These are phyloP conservation scores for Drosophila macrothrix DNA, from an alignment of 2,888 invertebrate species.

Conservation along the genomic window DNA sequence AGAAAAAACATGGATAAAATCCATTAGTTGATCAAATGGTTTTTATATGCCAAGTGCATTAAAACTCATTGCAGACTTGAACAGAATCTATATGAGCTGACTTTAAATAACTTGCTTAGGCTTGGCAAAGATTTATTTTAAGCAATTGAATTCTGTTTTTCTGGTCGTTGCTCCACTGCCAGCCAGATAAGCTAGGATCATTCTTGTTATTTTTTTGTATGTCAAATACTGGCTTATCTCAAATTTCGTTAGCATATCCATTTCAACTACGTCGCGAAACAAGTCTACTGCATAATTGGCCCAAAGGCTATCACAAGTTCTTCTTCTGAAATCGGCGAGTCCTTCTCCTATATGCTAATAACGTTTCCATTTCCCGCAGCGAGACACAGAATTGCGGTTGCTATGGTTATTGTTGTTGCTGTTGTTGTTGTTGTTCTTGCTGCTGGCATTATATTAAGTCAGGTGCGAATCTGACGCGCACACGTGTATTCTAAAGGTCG, in stretches of 20 bases:
- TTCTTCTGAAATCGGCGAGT: slow-evolving; percentile 42
- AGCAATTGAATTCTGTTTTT: not conserved
- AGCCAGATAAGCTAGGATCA: not conserved
- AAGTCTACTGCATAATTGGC: slow-evolving; percentile 54
- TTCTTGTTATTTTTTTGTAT: not conserved
- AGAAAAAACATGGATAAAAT: not conserved
- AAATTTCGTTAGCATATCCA: slow-evolving; percentile 20
- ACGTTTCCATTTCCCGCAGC: slow-evolving; percentile 43
- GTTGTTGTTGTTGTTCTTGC: slow-evolving; percentile 1
- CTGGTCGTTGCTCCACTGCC: not conserved
- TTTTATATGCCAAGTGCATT: not conserved
- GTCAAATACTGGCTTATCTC: slow-evolving; percentile 5
- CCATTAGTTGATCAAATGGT: slow-evolving; percentile 1
- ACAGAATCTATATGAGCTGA: not conserved
- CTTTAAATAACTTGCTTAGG: not conserved
- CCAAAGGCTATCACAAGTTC: slow-evolving; percentile 42
- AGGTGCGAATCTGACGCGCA: slow-evolving; percentile 46
- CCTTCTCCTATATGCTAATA: slow-evolving; percentile 62
- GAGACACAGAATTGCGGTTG: slow-evolving; percentile 17
- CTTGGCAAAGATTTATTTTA: not conserved
- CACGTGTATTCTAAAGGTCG: slow-evolving; percentile 57
- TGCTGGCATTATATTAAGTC: slow-evolving; percentile 32
- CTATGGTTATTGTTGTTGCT: not conserved
- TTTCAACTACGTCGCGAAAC: slow-evolving; percentile 28
- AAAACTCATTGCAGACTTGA: not conserved